Conservation (phyloP, 2,888 invertebrate genomes). For the Allygus modestus region DNA sequence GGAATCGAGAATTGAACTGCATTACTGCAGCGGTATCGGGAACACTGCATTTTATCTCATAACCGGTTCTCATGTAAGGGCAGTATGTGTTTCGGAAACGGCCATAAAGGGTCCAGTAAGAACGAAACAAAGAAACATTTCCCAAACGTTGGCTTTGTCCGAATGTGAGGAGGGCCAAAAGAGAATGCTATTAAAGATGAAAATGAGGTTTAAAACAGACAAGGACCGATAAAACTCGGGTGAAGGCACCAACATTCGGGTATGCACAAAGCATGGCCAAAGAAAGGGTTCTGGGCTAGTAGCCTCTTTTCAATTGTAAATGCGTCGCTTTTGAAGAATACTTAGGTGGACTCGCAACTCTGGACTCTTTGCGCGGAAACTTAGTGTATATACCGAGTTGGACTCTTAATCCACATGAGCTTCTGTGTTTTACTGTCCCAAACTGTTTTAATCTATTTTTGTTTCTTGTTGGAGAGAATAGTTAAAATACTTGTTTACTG, state of each 20-base stretch:
- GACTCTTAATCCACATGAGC: neutral
- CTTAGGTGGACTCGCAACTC: slow-evolving; percentile 13
- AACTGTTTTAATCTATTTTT: neutral
- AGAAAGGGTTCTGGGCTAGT: slow-evolving; percentile 15
- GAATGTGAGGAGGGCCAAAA: neutral
- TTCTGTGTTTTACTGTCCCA: neutral
- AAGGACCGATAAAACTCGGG: slow-evolving; percentile 25
- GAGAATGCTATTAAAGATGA: slow-evolving; percentile 31
- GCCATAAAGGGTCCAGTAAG: no score
- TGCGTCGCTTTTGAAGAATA: slow-evolving; percentile 40
- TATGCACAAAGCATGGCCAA: slow-evolving; percentile 27
- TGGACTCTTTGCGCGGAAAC: neutral
- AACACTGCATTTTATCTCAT: no score
- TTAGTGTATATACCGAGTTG: slow-evolving; percentile 1
- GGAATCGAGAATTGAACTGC: no score
- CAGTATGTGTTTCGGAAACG: no score
- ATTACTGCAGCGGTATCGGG: no score
- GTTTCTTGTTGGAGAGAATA: no score
- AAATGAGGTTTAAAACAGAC: neutral
- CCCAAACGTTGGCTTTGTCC: neutral
- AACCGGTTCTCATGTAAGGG: no score
- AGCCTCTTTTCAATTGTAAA: slow-evolving; percentile 38
- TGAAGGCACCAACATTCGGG: slow-evolving; percentile 17
- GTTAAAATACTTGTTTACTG: no score
- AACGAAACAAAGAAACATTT: neutral